Evolutionary conservation across 2,888 invertebrate genomes (phyloP).

Genomic region (Andrena chrysosceles): DNA sequence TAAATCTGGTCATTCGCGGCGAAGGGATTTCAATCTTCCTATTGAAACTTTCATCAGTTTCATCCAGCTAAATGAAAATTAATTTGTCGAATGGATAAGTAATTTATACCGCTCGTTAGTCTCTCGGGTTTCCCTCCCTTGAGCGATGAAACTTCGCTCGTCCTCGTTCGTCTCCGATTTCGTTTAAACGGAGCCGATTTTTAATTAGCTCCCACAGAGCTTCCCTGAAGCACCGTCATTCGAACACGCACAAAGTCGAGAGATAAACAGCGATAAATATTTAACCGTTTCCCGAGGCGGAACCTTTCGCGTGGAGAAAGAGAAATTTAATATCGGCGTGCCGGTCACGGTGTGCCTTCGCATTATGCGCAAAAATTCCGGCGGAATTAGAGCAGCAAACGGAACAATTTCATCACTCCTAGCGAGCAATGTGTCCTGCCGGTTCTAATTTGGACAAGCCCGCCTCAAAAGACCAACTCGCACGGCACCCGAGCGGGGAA

Average conservation of each 20-base stretch:
- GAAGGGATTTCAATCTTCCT: neutral
- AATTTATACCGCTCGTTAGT: neutral
- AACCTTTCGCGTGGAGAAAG: neutral
- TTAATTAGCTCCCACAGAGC: neutral
- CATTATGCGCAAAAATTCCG: conserved; percentile 28
- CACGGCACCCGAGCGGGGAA: conserved; percentile 28
- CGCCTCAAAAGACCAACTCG: conserved; percentile 45
- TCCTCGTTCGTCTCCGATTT: neutral
- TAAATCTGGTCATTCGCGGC: conserved; percentile 1
- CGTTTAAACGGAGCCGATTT: neutral
- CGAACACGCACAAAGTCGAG: neutral
- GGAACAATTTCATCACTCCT: conserved; percentile 48
- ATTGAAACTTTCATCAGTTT: neutral
- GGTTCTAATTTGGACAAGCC: conserved; percentile 37
- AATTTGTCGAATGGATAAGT: conserved; percentile 11
- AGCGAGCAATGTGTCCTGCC: conserved; percentile 29
- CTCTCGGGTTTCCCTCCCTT: neutral
- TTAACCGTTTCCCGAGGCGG: neutral
- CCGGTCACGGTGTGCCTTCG: conserved; percentile 4
- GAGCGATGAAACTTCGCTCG: neutral
- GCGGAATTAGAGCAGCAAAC: conserved; percentile 42
- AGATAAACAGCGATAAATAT: conserved; percentile 22
- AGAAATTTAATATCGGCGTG: conserved; percentile 41
- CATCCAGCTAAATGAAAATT: conserved; percentile 12
- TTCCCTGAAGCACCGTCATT: neutral